Evolutionary conservation across 2,113 vertebrate genomes (phyloP).

Genomic region (Eulacestoma nigropectus): DNA sequence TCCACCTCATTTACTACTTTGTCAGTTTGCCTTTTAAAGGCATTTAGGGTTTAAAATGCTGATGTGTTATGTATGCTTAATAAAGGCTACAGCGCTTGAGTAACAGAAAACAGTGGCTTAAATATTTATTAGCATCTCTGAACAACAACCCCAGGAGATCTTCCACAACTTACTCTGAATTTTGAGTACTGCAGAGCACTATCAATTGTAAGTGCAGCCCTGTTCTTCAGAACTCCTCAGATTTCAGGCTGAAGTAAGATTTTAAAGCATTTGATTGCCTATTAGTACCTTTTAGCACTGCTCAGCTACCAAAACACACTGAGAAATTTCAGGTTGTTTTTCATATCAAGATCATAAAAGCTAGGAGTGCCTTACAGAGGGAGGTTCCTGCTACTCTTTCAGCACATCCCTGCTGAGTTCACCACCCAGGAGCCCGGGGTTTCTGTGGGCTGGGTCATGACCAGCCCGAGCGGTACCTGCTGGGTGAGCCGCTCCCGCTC

Average conservation of each 20-base stretch:
- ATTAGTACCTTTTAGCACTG: background rate
- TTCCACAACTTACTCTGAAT: background rate
- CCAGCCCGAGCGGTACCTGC: slow-evolving; percentile 73
- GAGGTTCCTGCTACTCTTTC: background rate
- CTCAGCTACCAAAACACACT: background rate
- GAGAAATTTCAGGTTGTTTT: background rate
- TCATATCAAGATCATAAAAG: fast-evolving
- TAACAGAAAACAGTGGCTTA: background rate
- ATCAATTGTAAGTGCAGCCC: background rate
- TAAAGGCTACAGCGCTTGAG: background rate
- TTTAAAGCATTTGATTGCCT: background rate
- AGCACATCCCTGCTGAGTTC: background rate
- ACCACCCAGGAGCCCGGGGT: background rate
- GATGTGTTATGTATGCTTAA: background rate
- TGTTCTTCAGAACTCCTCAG: background rate
- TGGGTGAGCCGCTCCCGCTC: slow-evolving; percentile 92
- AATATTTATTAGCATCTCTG: slow-evolving; percentile 21
- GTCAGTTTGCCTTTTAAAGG: background rate
- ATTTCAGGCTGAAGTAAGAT: background rate
- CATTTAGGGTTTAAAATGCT: background rate
- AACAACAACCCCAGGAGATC: background rate
- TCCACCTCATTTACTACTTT: slow-evolving; percentile 1
- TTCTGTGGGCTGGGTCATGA: background rate
- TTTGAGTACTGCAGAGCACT: background rate
- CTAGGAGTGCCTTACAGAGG: background rate